Evolutionary conservation across 2,888 invertebrate genomes (phyloP).

Genomic region (Epicampocera succincta): DNA sequence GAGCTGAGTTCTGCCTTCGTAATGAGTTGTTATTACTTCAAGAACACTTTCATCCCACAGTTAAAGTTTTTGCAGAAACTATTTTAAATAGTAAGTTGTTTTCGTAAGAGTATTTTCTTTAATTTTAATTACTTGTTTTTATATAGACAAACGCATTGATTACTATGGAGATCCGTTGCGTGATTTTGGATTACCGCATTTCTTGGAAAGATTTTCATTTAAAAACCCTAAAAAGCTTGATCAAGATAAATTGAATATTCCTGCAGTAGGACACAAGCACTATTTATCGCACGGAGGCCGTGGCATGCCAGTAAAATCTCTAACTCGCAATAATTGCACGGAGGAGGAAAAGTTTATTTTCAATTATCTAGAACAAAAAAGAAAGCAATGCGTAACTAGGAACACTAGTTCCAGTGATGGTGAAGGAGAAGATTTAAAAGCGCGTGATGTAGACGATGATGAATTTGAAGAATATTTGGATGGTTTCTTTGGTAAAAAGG

Average conservation of each 20-base stretch:
- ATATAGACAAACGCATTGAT: slow-evolving; percentile 86
- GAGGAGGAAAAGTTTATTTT: slow-evolving; percentile 88
- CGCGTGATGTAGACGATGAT: slow-evolving; percentile 87
- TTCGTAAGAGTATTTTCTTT: neutral
- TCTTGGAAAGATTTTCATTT: slow-evolving; percentile 97
- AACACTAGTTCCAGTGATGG: slow-evolving; percentile 77
- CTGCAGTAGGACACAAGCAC: slow-evolving; percentile 82
- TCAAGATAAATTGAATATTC: slow-evolving; percentile 80
- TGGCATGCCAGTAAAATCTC: slow-evolving; percentile 88
- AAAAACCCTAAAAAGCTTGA: slow-evolving; percentile 92
- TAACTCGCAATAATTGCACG: slow-evolving; percentile 88
- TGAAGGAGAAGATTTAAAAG: slow-evolving; percentile 83
- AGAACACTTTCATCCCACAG: slow-evolving; percentile 95
- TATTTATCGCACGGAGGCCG: slow-evolving; percentile 88
- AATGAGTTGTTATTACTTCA: slow-evolving; percentile 88
- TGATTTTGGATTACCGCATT: slow-evolving; percentile 94
- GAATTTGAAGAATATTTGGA: slow-evolving; percentile 83
- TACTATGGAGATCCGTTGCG: slow-evolving; percentile 96
- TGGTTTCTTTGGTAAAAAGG: slow-evolving; percentile 82
- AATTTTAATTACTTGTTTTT: slow-evolving; percentile 5
- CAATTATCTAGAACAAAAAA: slow-evolving; percentile 85
- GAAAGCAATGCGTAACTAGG: slow-evolving; percentile 76
- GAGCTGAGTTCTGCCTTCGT: slow-evolving; percentile 87
- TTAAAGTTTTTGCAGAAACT: slow-evolving; percentile 92
- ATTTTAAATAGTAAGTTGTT: slow-evolving; percentile 85